Base-by-base conservation (phyloP, 2,113 vertebrate species). In the Pelmatolapia mariae region DNA sequence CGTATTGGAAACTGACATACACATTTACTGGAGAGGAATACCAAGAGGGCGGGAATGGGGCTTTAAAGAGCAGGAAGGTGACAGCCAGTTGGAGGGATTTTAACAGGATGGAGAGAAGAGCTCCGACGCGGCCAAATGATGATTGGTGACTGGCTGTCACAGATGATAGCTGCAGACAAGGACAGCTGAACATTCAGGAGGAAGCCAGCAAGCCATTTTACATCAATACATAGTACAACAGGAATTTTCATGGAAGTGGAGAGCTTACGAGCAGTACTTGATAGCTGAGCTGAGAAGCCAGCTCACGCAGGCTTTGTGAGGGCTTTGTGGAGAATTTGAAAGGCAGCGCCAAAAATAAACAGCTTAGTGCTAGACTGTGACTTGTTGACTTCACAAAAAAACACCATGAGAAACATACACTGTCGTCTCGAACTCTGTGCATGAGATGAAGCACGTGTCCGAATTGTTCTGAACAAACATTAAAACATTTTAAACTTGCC, bases 341-440 rank as follows among this genome's bases (percentile, higher is more conserved):
- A 92, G 83, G 83, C 86, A 89, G 83, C 85, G 76, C 86, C 83
- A 84, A 92, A 89, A 92, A 92, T 93, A 93, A 89, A 92, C 85
- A 87, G 93, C 87, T 93, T 89, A 94, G 45, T 80, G 47, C 54
- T 56, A 10, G n/a, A 84, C 78, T 61, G 76, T 85, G 84, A 87
- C 88, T 81, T 87, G 54, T 81, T 89, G 86, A 89, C 84, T 86
- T 85, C n/a, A 80, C 18, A 50, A 38, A 38, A 52, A 52, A 78
- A 29, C 73, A 78, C 18, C 45, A 78, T 7, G 26, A 52, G 73
- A 78, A 29, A 73, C 40, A 26, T 18, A 45, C 22, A 45, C 15
- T 18, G 68, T 45, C 4, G 3, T 47, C 68, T 45, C 6, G 13
- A 73, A 73, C 68, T 22, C 12, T 26, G 22, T 18, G 68, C 38